phyloP scores from a whole-genome alignment of 1,140 invertebrate genomes.

The Drosophila ercepeae region DNA sequence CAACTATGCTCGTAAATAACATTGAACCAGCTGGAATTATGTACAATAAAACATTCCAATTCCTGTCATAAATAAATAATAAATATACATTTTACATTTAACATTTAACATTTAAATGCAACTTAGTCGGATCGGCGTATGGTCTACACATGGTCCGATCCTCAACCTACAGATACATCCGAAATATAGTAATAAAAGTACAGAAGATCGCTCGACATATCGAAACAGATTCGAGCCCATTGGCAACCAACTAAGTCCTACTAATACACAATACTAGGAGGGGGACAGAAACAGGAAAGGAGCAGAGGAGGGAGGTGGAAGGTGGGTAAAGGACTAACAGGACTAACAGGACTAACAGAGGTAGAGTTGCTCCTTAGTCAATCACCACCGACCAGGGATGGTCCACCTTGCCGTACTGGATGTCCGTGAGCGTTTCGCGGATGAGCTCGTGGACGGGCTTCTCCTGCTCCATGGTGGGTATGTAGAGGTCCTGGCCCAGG shows the following conservation, averaged over 20 bases:
- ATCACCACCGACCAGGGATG: slow-evolving; percentile 89
- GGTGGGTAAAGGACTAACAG: no score
- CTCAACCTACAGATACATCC: slow-evolving; percentile 12
- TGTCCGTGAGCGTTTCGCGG: slow-evolving; percentile 90
- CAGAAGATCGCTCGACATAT: slow-evolving; percentile 12
- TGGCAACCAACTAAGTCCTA: slow-evolving; percentile 67
- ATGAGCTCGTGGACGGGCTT: slow-evolving; percentile 89
- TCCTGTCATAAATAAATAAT: slow-evolving; percentile 49
- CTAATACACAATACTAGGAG: slow-evolving; percentile 64
- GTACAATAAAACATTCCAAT: slow-evolving; percentile 32
- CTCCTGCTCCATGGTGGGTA: slow-evolving; percentile 90
- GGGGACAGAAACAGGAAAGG: background rate
- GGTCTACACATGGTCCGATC: background rate
- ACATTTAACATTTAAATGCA: slow-evolving; percentile 54
- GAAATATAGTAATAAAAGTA: slow-evolving; percentile 53
- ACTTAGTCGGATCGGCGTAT: slow-evolving; percentile 14
- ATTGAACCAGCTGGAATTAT: slow-evolving; percentile 48
- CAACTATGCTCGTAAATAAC: slow-evolving; percentile 51
- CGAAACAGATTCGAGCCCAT: slow-evolving; percentile 68
- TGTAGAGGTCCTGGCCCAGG: slow-evolving; percentile 86
- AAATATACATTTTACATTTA: no score
- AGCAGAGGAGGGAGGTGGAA: background rate
- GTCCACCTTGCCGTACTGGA: slow-evolving; percentile 93
- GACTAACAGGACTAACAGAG: no score
- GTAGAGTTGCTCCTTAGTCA: slow-evolving; percentile 57